Percentiles rank a stretch among this genome's conserved stretches.
Conservation (phyloP, 2,888 invertebrate genomes). For the Branchinecta sandiegonensis region DNA sequence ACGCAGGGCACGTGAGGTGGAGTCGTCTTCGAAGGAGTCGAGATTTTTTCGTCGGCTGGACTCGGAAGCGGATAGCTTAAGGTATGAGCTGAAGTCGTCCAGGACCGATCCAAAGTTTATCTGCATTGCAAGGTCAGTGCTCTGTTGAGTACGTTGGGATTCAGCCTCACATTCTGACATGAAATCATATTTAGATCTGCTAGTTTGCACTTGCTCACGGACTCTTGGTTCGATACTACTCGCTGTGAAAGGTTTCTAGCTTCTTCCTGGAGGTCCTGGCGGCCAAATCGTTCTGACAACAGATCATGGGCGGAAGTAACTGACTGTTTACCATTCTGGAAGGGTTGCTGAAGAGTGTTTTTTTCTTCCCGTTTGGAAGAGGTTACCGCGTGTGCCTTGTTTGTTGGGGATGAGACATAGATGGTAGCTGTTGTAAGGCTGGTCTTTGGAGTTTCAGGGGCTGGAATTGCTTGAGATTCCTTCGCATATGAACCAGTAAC, state of each 20-base stretch:
- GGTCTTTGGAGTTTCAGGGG: not conserved
- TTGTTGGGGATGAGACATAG: not conserved
- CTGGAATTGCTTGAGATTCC: not conserved
- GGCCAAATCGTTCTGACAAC: not conserved
- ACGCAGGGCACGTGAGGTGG: not conserved
- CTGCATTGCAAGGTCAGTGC: not conserved
- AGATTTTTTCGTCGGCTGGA: not conserved
- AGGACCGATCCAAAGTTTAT: not conserved
- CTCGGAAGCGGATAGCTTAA: not conserved
- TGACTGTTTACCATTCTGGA: not conserved
- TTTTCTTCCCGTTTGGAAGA: not conserved
- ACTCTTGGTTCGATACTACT: not conserved
- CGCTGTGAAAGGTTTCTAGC: not conserved
- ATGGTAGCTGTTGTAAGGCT: not conserved
- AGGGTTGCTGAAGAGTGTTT: not conserved
- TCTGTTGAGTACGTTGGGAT: not conserved
- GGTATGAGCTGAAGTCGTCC: not conserved
- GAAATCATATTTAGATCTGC: not conserved
- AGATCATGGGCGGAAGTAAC: not conserved
- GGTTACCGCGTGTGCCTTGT: not conserved
- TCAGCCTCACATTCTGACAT: conserved; percentile 8
- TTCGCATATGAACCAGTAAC: not conserved
- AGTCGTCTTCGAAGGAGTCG: not conserved
- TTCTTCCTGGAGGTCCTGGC: not conserved
- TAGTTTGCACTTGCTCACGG: not conserved